These are phyloP conservation scores for Canis aureus DNA, from an alignment of 2,113 vertebrate genomes.

Conservation along the genomic window DNA sequence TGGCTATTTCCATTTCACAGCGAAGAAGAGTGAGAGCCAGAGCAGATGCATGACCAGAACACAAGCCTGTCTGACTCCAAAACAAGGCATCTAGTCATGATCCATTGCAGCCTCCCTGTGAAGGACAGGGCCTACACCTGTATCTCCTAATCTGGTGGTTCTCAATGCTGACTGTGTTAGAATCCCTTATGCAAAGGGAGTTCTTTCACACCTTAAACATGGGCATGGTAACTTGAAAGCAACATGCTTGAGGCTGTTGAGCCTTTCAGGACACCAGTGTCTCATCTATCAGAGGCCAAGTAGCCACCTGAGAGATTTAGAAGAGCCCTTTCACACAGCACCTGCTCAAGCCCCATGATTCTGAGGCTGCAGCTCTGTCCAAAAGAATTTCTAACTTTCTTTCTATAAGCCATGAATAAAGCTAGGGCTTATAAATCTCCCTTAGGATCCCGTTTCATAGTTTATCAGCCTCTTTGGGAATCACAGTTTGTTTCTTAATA, in stretches of 20 bases:
- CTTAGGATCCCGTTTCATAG: not conserved
- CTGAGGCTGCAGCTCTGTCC: not conserved
- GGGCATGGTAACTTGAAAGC: not conserved
- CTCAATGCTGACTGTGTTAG: not conserved
- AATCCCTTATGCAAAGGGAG: not conserved
- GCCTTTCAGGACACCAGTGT: not conserved
- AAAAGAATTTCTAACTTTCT: not conserved
- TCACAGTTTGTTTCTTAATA: not conserved
- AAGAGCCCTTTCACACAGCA: accelerated
- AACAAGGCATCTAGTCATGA: not conserved
- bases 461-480: not conserved
- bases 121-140: not conserved
- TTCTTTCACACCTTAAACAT: not conserved
- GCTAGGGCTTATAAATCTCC: not conserved
- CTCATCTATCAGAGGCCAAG: not conserved
- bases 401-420: not conserved
- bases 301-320: not conserved
- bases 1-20: not conserved
- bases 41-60: not conserved
- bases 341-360: not conserved
- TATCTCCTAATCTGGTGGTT: not conserved
- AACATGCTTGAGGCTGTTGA: not conserved
- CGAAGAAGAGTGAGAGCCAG: not conserved
- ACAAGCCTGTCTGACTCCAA: not conserved
- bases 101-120: not conserved